Evolutionary conservation across 2,797 vertebrate genomes (phyloP).

Genomic region (Pseudochirops cupreus): DNA sequence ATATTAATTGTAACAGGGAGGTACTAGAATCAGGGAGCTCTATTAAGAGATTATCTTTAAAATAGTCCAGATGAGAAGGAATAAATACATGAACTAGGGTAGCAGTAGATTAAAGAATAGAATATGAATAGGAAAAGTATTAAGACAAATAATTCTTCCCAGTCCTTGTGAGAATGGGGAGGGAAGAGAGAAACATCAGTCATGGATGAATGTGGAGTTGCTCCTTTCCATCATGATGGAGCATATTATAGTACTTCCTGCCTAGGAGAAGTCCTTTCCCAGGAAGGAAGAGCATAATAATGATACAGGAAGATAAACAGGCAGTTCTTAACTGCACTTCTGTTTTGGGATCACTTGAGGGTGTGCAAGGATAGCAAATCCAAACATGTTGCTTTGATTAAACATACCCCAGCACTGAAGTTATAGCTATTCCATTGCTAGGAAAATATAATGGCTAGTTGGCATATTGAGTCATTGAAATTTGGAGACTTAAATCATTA

Average conservation of each 20-base stretch:
- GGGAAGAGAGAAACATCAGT: not conserved
- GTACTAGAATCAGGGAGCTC: not conserved
- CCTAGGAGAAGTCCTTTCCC: not conserved
- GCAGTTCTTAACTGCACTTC: not conserved
- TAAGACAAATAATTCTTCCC: not conserved
- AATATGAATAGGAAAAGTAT: not conserved
- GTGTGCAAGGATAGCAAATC: not conserved
- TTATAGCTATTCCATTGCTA: not conserved
- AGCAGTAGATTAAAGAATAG: not conserved
- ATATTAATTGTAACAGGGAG: not conserved
- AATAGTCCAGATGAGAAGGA: not conserved
- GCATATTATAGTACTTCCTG: not conserved
- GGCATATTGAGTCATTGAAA: not conserved
- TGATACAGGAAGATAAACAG: not conserved
- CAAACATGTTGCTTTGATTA: not conserved
- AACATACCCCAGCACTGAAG: not conserved
- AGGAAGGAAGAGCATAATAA: not conserved
- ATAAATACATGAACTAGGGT: not conserved
- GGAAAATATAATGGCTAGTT: not conserved
- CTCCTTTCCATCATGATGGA: not conserved
- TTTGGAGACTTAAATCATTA: not conserved
- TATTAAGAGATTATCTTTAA: not conserved
- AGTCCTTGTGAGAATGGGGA: not conserved
- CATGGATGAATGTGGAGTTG: not conserved
- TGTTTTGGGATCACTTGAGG: not conserved